Evolutionary conservation across 35 echinoderm and acorn worm genomes (phyloP), one percentile per base, ranked within the genome.

Genomic region (Eucidaris tribuloides): DNA sequence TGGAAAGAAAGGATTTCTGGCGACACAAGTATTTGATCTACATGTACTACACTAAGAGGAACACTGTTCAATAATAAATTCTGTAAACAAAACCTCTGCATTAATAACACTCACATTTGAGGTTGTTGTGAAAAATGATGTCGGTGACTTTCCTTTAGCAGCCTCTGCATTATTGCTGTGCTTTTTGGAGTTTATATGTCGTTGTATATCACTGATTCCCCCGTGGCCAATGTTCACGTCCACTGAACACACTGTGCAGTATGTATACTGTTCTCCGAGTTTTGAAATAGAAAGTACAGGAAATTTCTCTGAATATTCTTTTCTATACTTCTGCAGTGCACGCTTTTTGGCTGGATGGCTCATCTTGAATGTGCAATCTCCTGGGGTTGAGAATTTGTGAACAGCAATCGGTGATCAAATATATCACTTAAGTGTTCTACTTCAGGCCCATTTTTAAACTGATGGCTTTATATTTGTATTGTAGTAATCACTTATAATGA

Each of bases 1-100:
- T n/a, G n/a, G n/a, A n/a, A n/a, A n/a, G n/a, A n/a, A n/a, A n/a
- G n/a, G n/a, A n/a, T n/a, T n/a, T n/a, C n/a, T n/a, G n/a, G n/a
- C n/a, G n/a, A n/a, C n/a, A n/a, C n/a, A n/a, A n/a, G n/a, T n/a
- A n/a, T n/a, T n/a, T n/a, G n/a, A n/a, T n/a, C n/a, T n/a, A n/a
- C n/a, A n/a, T n/a, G n/a, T 6, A 81, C 24, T n/a, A 61, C 65
- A 76, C 25, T 58, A 5, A 90, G 64, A 17, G 80, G 87, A 18
- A 84, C 49, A 54, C 36, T 90, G 87, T 76, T 90, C 87, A 30
- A 89, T 64, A 57, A 89, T 60, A 71, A 82, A 89, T 40, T 89
- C 63, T 22, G 81, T 84, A n/a, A 84, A 42, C 0, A 84, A 33
- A 30, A 90, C 87, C 48, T 77, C 81, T 17, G 87, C 74, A 34